Percentiles rank a stretch among this genome's conserved stretches.
phyloP scores from a whole-genome alignment of 2,797 vertebrate genomes.

The Syngnathus acus region DNA sequence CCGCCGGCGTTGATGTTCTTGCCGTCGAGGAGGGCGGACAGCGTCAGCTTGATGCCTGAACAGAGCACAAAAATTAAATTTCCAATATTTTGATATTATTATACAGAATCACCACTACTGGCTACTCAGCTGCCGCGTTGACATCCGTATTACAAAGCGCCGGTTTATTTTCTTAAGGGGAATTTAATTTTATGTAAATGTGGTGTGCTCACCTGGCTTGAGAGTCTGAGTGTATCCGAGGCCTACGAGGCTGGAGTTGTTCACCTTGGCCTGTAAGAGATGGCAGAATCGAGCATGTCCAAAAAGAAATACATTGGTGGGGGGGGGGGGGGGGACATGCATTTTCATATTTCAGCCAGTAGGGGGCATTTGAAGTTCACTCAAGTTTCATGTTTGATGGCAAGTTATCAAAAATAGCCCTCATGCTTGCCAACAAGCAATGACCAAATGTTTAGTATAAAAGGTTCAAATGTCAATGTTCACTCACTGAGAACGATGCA shows the following conservation, averaged over 20 bases:
- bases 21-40: constrained; percentile 92
- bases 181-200: neutral
- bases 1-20: constrained; percentile 94
- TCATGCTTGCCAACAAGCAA: neutral
- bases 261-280: constrained; percentile 87
- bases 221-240: constrained; percentile 95
- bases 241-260: constrained; percentile 95
- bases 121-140: too few relatives aligned
- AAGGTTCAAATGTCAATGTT: too few relatives aligned
- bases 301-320: neutral
- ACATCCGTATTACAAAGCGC: too few relatives aligned
- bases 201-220: constrained; percentile 81
- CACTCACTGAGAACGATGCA: constrained; percentile 89
- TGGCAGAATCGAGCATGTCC: neutral
- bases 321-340: neutral
- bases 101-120: too few relatives aligned
- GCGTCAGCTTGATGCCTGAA: constrained; percentile 89
- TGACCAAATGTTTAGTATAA: neutral
- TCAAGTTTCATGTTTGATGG: neutral
- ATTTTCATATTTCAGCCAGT: neutral
- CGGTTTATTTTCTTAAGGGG: too few relatives aligned
- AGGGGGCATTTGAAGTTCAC: neutral
- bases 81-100: neutral
- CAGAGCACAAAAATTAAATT: neutral
- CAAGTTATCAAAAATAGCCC: neutral